Evolutionary conservation across 2,888 invertebrate genomes (phyloP), one percentile per base, ranked within the genome.

Genomic region (Gymnocheta viridis): DNA sequence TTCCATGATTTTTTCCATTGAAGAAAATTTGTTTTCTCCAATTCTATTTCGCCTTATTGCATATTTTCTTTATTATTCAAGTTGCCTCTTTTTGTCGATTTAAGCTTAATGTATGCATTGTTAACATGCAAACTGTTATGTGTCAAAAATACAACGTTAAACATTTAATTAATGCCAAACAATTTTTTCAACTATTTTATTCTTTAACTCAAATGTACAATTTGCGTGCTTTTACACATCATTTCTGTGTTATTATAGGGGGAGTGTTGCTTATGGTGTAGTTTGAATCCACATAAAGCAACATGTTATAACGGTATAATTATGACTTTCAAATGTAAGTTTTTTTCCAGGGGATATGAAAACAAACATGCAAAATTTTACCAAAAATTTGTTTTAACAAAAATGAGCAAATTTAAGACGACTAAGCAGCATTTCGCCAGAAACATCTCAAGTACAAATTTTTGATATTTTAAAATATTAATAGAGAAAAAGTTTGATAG

Each of bases 71-170:
- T 27, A 19, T 41, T 44, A 56, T 64, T 62, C n/a, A n/a, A 41
- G 24, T 10, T 2, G 9, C 6, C 19, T 38, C 56, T 35, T 38
- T 58, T 60, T 51, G 54, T 54, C 69, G 35, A 32, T 41, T 38
- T 38, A 19, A 49, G 29, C 47, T 69, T 83, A 83, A 83, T 77
- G 47, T 83, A 83, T 83, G 83, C 83, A 77, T 80, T 56, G 80
- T 58, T 67, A 80, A 80, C 80, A 83, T 83, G 83, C 83, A 77
- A 83, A 77, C 70, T 58, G 67, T 77, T 80, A 77, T 80, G 72
- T 83, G 76, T 83, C 83, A 83, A 80, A 70, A 83, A 80, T 83
- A 80, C 80, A 80, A 83, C 76, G 32, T 83, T 83, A 80, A 83
- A 83, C 72, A 83, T 83, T 80, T 80, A 83, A 83, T 83, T 83